phyloP scores from a whole-genome alignment of 2,797 vertebrate species.

The Amblyopsis hoosieri region DNA sequence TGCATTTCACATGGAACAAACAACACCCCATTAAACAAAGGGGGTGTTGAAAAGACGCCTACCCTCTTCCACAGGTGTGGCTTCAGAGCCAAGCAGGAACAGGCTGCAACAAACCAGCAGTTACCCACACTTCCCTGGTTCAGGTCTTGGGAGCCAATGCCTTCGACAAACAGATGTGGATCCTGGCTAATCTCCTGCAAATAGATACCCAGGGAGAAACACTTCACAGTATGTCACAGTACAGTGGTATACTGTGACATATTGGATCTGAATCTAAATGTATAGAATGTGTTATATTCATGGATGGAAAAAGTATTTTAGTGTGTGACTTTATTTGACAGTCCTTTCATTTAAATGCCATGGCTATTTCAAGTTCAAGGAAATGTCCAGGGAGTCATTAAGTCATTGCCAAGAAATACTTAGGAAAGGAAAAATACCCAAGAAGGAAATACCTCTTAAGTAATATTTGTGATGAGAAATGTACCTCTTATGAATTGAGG shows the following conservation, averaged over 20 bases:
- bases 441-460: conserved; percentile 8
- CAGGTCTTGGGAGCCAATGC: conserved; percentile 89
- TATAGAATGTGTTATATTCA: too few relatives aligned
- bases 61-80: conserved; percentile 89
- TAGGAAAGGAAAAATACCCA: neutral
- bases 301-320: too few relatives aligned
- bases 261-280: too few relatives aligned
- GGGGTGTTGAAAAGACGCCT: neutral
- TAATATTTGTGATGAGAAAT: neutral
- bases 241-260: too few relatives aligned
- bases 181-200: conserved; percentile 83
- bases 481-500: neutral
- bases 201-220: neutral
- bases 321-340: neutral
- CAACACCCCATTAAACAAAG: too few relatives aligned
- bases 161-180: conserved; percentile 87
- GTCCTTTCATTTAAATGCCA: neutral
- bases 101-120: conserved; percentile 94
- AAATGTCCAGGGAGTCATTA: neutral
- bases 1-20: neutral
- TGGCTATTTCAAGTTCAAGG: neutral
- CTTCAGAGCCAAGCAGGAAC: conserved; percentile 91
- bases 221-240: too few relatives aligned
- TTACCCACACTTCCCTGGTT: conserved; percentile 90
- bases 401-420: neutral